These are phyloP conservation scores for Trypoxylus dichotomus DNA, from an alignment of 1,140 invertebrate species.

Conservation along the genomic window DNA sequence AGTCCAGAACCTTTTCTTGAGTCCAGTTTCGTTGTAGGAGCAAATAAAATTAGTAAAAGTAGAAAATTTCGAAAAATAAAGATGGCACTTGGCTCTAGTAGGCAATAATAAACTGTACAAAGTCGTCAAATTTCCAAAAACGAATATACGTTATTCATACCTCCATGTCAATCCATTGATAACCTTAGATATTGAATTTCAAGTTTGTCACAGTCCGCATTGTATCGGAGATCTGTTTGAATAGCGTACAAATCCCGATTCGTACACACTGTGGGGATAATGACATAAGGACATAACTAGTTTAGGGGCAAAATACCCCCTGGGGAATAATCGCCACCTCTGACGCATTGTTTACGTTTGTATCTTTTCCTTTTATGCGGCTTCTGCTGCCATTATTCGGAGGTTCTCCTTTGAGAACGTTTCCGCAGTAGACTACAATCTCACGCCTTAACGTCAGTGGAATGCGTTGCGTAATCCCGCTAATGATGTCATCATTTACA, in stretches of 20 bases:
- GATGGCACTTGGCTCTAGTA: too few relatives aligned
- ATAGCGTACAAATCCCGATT: slow-evolving; percentile 22
- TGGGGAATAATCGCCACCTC: slow-evolving; percentile 40
- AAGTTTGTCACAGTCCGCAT: slow-evolving; percentile 11
- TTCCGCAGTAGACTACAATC: not conserved
- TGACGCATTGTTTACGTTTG: slow-evolving; percentile 41
- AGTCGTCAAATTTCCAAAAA: not conserved
- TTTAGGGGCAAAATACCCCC: slow-evolving; percentile 37
- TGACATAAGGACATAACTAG: slow-evolving; percentile 42
- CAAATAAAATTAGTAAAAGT: too few relatives aligned
- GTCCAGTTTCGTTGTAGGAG: too few relatives aligned
- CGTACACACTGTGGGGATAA: slow-evolving; percentile 32
- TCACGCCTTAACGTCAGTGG: slow-evolving; percentile 5
- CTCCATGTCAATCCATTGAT: not conserved
- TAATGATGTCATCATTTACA: slow-evolving; percentile 7
- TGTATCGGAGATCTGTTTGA: slow-evolving; percentile 8
- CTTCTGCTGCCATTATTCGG: slow-evolving; percentile 2
- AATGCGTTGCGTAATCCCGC: slow-evolving; percentile 17
- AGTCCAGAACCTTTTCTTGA: too few relatives aligned
- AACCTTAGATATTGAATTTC: slow-evolving; percentile 11
- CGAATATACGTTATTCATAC: not conserved
- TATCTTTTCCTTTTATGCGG: slow-evolving; percentile 33
- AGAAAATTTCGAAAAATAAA: too few relatives aligned
- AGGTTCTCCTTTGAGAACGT: not conserved
- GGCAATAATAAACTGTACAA: not conserved